These are phyloP conservation scores for Smutsia temminckii DNA, from an alignment of 2,797 vertebrate genomes.

Conservation along the genomic window DNA sequence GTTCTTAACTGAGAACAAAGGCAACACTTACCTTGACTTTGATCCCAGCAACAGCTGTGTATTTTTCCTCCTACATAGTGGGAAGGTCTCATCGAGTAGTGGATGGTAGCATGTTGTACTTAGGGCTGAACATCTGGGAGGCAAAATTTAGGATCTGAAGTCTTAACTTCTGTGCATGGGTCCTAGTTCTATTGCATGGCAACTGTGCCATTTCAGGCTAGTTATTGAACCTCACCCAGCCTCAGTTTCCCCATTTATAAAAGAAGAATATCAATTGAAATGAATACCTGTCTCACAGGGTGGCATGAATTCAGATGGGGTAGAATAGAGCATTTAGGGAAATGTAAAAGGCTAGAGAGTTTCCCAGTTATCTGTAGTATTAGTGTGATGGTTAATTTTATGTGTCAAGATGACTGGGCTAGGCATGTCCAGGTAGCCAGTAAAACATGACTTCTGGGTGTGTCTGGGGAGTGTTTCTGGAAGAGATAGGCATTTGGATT, in stretches of 20 bases:
- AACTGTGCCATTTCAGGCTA: neutral
- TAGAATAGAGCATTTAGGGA: neutral
- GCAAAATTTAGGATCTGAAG: neutral
- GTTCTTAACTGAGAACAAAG: neutral
- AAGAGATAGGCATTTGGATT: neutral
- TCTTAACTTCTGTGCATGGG: neutral
- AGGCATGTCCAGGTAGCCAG: neutral
- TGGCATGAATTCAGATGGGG: neutral
- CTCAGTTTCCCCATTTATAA: neutral
- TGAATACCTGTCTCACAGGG: neutral
- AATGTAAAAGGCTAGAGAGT: neutral
- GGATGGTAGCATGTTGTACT: neutral
- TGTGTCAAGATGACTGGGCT: neutral
- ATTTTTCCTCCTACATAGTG: neutral
- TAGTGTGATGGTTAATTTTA: neutral
- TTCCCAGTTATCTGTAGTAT: neutral
- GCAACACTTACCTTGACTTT: neutral
- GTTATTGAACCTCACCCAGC: neutral
- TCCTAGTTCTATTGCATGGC: neutral
- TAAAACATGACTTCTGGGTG: neutral
- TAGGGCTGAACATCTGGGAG: neutral
- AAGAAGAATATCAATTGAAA: neutral
- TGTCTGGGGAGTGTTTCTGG: neutral
- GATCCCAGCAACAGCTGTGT: neutral
- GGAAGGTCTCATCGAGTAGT: neutral